Evolutionary conservation across 2,113 vertebrate species (phyloP).

Genomic region (Prinia subflava): DNA sequence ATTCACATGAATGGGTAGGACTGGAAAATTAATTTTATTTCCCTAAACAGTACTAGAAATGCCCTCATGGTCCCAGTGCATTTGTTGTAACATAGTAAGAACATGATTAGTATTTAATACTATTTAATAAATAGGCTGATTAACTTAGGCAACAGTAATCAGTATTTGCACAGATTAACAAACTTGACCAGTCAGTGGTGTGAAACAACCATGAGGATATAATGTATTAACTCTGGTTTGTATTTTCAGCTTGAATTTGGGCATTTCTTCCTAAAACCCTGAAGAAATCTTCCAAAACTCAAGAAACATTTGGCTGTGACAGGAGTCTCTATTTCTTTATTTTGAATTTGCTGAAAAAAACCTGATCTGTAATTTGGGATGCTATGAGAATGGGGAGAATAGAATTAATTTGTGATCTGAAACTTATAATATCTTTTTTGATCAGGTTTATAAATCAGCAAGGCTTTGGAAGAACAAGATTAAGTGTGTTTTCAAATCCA

Average conservation of each 20-base stretch:
- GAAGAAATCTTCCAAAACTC: not conserved
- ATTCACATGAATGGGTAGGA: accelerated
- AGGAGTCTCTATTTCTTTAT: not conserved
- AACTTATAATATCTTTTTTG: not conserved
- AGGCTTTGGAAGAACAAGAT: not conserved
- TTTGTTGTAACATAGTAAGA: not conserved
- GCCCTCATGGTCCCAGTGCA: not conserved
- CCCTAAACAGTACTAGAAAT: not conserved
- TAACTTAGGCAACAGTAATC: not conserved
- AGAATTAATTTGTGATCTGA: not conserved
- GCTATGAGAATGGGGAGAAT: not conserved
- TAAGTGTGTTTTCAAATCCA: not conserved
- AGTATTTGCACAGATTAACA: not conserved
- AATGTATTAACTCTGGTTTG: not conserved
- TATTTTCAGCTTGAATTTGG: not conserved
- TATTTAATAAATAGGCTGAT: not conserved
- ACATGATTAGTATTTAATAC: not conserved
- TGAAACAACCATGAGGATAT: not conserved
- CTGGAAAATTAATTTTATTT: not conserved
- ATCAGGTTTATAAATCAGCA: not conserved
- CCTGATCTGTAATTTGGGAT: not conserved
- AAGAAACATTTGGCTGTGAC: not conserved
- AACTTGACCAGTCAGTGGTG: not conserved
- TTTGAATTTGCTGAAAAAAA: not conserved
- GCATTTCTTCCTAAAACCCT: not conserved